phyloP scores from a whole-genome alignment of 1,140 invertebrate genomes.

The Drosophila tani region DNA sequence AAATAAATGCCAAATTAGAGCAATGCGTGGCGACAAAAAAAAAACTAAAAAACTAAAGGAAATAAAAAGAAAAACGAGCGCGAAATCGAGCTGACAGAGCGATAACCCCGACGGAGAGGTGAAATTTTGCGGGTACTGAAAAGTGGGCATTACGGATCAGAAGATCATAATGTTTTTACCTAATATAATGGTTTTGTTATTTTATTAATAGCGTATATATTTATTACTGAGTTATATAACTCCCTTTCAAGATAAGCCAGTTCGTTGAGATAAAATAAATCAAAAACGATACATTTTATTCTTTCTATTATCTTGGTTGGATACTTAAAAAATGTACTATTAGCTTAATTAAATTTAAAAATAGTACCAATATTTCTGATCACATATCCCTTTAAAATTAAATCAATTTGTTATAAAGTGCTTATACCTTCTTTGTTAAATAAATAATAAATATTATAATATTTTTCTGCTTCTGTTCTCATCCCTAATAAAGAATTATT shows the following conservation, averaged over 20 bases:
- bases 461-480: too few species aligned
- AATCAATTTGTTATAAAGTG: not conserved
- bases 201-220: not conserved
- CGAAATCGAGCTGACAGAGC: constrained; percentile 7
- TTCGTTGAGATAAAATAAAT: not conserved
- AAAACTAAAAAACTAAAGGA: not conserved
- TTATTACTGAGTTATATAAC: not conserved
- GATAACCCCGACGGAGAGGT: constrained; percentile 22
- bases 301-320: too few species aligned
- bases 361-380: too few species aligned
- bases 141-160: not conserved
- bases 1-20: constrained; percentile 47
- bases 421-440: not conserved
- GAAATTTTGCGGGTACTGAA: not conserved
- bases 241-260: not conserved
- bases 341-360: too few species aligned
- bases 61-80: constrained; percentile 1
- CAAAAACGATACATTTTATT: not conserved
- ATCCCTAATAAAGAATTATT: too few species aligned
- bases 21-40: constrained; percentile 21
- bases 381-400: not conserved
- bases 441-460: not conserved
- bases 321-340: too few species aligned
- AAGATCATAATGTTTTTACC: not conserved
- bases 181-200: too few species aligned